Conservation (phyloP, 2,888 invertebrate genomes). For the Eulithis prunata region DNA sequence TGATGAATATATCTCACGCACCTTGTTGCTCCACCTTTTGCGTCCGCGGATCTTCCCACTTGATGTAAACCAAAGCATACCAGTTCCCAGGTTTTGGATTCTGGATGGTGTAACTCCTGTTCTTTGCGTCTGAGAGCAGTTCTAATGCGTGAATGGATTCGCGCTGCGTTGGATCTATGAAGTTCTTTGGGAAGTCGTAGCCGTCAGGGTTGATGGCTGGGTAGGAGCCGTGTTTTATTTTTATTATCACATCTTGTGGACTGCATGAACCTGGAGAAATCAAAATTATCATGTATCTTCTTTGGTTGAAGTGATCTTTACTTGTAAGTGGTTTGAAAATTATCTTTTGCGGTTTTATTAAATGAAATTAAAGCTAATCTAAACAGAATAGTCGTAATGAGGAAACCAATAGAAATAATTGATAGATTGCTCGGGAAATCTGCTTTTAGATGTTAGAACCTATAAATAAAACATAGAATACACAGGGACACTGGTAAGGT, state of each 20-base stretch:
- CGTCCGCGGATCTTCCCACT: constrained; percentile 89
- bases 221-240: constrained; percentile 91
- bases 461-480: too few relatives aligned
- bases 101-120: constrained; percentile 84
- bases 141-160: constrained; percentile 82
- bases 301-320: too few relatives aligned
- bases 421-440: too few relatives aligned
- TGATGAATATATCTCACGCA: too few relatives aligned
- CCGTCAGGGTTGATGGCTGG: constrained; percentile 93
- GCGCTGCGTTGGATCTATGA: constrained; percentile 79
- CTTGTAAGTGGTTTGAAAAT: too few relatives aligned
- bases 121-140: constrained; percentile 85
- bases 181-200: constrained; percentile 88
- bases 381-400: too few relatives aligned
- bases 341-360: too few relatives aligned
- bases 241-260: constrained; percentile 86
- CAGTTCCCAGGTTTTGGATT: constrained; percentile 90
- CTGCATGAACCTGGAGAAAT: constrained; percentile 81
- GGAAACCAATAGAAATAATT: too few relatives aligned
- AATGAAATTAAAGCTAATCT: too few relatives aligned
- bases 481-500: too few relatives aligned
- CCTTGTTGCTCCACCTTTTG: constrained; percentile 91
- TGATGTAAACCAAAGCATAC: constrained; percentile 91
- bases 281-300: background rate
- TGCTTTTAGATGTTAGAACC: too few relatives aligned